These are phyloP conservation scores for Takifugu bimaculatus DNA, from an alignment of 2,113 vertebrate genomes.

Conservation along the genomic window DNA sequence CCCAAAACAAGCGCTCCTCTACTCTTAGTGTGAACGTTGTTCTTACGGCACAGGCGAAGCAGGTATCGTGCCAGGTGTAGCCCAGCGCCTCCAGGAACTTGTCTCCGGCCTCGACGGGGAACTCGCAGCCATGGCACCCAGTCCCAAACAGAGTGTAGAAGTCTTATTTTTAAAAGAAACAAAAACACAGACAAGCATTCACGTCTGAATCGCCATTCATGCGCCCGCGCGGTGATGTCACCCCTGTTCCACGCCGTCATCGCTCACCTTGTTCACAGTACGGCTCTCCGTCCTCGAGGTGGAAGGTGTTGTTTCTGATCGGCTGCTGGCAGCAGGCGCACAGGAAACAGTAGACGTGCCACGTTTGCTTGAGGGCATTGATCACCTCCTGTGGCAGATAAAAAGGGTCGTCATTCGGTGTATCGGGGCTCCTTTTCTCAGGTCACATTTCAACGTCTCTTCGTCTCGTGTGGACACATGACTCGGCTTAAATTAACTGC, in stretches of 20 bases:
- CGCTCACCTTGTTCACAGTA: constrained; percentile 91
- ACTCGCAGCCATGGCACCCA: constrained; percentile 92
- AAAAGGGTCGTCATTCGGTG: constrained; percentile 2
- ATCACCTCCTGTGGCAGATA: constrained; percentile 87
- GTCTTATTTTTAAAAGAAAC: constrained; percentile 56
- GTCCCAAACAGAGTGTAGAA: constrained; percentile 93
- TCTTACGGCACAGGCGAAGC: constrained; percentile 93
- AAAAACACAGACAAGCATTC: not conserved
- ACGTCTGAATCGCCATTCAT: not conserved
- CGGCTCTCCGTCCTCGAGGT: constrained; percentile 94
- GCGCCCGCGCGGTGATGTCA: not conserved
- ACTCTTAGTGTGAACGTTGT: not conserved
- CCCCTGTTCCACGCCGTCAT: not conserved
- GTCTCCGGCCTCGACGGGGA: constrained; percentile 96
- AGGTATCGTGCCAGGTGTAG: constrained; percentile 95
- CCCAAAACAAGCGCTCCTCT: too few relatives aligned
- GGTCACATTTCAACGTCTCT: constrained; percentile 6
- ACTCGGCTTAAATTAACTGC: constrained; percentile 50
- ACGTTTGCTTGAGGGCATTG: constrained; percentile 96
- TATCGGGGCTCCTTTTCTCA: not conserved
- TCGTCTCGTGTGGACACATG: constrained; percentile 36
- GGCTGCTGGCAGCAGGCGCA: constrained; percentile 92
- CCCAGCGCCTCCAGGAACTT: constrained; percentile 94
- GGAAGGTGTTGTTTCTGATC: constrained; percentile 95
- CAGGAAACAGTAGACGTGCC: constrained; percentile 94